Evolutionary conservation across 2,888 invertebrate species (phyloP), one percentile per base, ranked within the genome.

Genomic region (Limnephilus lunatus): DNA sequence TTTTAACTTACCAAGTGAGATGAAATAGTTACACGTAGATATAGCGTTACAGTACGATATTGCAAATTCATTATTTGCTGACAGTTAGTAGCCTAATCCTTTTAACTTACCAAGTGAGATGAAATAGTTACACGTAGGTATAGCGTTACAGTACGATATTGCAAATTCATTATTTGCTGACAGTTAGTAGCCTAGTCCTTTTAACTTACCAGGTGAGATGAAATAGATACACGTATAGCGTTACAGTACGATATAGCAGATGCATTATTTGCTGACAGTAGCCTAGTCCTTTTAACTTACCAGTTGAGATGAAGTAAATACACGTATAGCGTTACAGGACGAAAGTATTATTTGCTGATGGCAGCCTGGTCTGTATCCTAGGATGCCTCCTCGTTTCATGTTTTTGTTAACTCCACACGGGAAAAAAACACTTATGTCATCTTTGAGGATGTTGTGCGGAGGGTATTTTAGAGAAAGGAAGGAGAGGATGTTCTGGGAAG

Each of bases 201-300:
- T 44, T 39, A 39, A 14, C 14, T 95, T 19, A 94, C 95, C 39
- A 95, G 95, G 95, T 95, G 87, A 85, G 53, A 68, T 68, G 5
- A 25, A 68, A 25, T n/a, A 25, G n/a, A 9, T 25, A 68, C 25
- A 9, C 5, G 80, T 30, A 89, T 39, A 25, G 5, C 68, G 4
- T 68, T 68, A 39, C 30, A 82, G n/a, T 39, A 44, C 25, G 39
- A 19, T 30, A 30, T 90, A 30, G 5, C 12, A 14, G 30, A 14
- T 80, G 14, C 31, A 31, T 15, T n/a, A 31, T 15, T n/a, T n/a
- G 39, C 30, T 82, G 12, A 11, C 3, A 91, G 11, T 14, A 25
- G 3, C 11, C 48, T 2, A 15, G 48, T 48, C 14, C 15, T 44
- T 44, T 44, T 39, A 39, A 14, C 14, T n/a, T n/a, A n/a, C n/a